Evolutionary conservation across 2,888 invertebrate genomes (phyloP).

Genomic region (Pocota personata): DNA sequence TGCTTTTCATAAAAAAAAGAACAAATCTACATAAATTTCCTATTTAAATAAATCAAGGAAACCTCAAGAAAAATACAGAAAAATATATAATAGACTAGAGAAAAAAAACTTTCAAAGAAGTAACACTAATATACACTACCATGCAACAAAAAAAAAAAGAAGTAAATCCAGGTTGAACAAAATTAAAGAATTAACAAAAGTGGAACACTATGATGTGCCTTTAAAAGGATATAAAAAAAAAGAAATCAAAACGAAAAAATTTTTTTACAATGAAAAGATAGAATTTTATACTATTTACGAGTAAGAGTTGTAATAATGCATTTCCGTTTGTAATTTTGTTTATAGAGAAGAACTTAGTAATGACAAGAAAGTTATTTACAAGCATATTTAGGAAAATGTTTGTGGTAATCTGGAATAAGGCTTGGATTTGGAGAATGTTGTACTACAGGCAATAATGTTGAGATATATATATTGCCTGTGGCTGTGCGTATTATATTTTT

Average conservation of each 20-base stretch:
- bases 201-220: constrained; percentile 67
- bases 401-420: not conserved
- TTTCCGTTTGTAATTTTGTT: not conserved
- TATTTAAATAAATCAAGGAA: constrained; percentile 44
- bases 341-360: not conserved
- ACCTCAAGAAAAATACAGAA: not conserved
- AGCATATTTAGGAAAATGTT: not conserved
- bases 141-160: constrained; percentile 9
- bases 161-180: constrained; percentile 59
- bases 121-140: constrained; percentile 15
- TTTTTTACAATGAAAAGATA: constrained; percentile 18
- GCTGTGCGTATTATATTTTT: too few relatives aligned
- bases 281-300: constrained; percentile 54
- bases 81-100: not conserved
- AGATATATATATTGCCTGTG: too few relatives aligned
- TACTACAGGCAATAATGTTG: too few relatives aligned
- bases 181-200: constrained; percentile 57
- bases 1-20: constrained; percentile 50
- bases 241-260: constrained; percentile 18
- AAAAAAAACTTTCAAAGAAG: not conserved
- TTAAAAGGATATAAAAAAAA: constrained; percentile 58
- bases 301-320: constrained; percentile 19
- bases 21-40: constrained; percentile 34
- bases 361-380: not conserved
- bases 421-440: not conserved